Base-by-base conservation (phyloP, 2,113 vertebrate genomes). In the Bothrops jararaca region DNA sequence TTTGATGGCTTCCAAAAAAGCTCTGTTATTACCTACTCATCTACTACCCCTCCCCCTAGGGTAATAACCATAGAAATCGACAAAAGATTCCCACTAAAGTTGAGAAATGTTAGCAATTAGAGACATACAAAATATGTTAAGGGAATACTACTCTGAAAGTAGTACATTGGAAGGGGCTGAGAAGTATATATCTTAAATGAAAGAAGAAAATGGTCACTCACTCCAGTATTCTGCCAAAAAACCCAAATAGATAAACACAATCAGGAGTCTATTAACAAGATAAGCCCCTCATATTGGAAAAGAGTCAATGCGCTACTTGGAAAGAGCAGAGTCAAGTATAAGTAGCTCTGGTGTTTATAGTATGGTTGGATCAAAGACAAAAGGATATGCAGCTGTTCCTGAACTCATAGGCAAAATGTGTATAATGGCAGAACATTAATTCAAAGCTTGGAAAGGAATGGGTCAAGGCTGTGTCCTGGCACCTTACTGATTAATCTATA, bases 1-100 rank as follows among this genome's bases (percentile, higher is more conserved):
- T 39, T 39, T 80, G 34, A 39, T 80, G 74, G 34, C 74, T 80
- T 80, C 74, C 34, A 80, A 80, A 34, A 42, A 80, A 42, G 74
- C 34, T 80, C 54, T 80, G 74, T 34, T 5, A 39, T 74, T 39
- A 74, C 34, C 69, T 39, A 74, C n/a, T 39, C n/a, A 39, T 39
- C n/a, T 8, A 22, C 15, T 20, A 6, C 1, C 0, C 18, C 7
- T 5, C 0, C 15, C 2, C 15, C 6, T 15, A 1, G 64, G 64
- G n/a, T 74, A 74, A 74, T 34, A 74, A 39, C 18, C 34, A 80
- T 80, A 22, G 34, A 74, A 39, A 80, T 39, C 42, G 34, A 80
- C 34, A 80, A 80, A 39, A 80, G 74, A 42, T 80, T 80, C 74
- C 74, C 18, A 80, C 34, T 39, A 39, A 39, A 34, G n/a, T 74